Base-by-base conservation (phyloP, 2,113 vertebrate genomes). In the Rostratula benghalensis region DNA sequence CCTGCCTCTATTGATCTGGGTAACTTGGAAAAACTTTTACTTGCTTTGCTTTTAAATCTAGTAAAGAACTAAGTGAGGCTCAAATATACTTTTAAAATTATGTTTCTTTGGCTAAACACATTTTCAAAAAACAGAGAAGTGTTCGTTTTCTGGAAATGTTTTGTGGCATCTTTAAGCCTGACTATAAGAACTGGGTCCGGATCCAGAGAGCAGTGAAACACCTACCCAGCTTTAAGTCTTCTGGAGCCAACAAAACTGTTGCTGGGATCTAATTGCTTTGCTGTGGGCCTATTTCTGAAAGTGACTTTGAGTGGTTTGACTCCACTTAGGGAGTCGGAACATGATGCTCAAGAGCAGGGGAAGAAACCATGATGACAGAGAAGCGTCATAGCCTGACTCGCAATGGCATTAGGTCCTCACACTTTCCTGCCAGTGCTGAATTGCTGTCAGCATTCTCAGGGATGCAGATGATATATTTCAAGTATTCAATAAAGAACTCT, bases 121-220 rank as follows among this genome's bases (percentile, higher is more conserved):
- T 35, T 65, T 78, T 27, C 45, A 24, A 48, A 89, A 87, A 60
- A 64, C 8, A 53, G 9, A 54, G 13, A 68, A 54, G 9, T 33
- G 22, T 84, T 91, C 33, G 22, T 84, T 91, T 24, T 27, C 65
- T 92, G 70, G 25, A 84, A 90, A 57, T 28, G 17, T 91, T 95
- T 65, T 53, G 77, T 5, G 14, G 20, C 54, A 61, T 51, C 54
- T 89, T 87, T 83, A 75, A 54, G 10, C 21, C n/a, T 71, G 79
- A 77, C 41, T 78, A 64, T 43, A 77, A 87, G 65, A 91, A 50
- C 37, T 56, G 30, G 13, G 31, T 82, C 59, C 56, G 35, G 27
- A 87, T 95, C n/a, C 37, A 93, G 86, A 77, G 11, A 91, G 28
- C n/a, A 63, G 64, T 25, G 54, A 90, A 93, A 91, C 83, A 93